Conservation (phyloP, 2,888 invertebrate species). For the Endotricha flammealis region DNA sequence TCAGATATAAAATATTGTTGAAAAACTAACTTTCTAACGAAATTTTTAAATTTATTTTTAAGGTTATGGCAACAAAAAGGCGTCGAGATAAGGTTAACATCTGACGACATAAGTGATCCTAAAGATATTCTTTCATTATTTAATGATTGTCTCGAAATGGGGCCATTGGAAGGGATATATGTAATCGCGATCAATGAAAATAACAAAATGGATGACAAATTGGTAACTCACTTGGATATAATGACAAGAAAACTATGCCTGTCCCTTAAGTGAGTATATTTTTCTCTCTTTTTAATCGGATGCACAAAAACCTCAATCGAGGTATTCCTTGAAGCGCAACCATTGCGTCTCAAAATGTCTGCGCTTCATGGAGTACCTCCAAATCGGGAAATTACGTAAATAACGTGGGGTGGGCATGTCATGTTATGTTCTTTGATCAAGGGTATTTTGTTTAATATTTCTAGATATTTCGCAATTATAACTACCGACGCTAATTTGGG, state of each 20-base stretch:
- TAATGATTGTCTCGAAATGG: slow-evolving; percentile 20
- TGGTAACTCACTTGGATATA: slow-evolving; percentile 27
- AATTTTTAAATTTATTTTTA: neutral
- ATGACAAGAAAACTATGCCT: slow-evolving; percentile 30
- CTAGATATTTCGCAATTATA: slow-evolving; percentile 19
- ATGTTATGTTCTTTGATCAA: neutral
- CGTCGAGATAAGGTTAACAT: slow-evolving; percentile 16
- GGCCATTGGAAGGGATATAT: slow-evolving; percentile 31
- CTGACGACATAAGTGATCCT: slow-evolving; percentile 13
- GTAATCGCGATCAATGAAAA: slow-evolving; percentile 15
- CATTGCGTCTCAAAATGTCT: too few relatives aligned
- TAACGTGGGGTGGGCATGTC: too few relatives aligned
- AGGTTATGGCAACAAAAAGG: slow-evolving; percentile 19
- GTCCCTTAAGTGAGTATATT: slow-evolving; percentile 28
- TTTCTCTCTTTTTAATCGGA: neutral
- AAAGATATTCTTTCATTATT: slow-evolving; percentile 20
- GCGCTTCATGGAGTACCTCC: too few relatives aligned
- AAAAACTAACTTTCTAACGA: too few relatives aligned
- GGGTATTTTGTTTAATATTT: slow-evolving; percentile 10
- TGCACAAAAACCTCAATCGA: too few relatives aligned
- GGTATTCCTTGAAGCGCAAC: too few relatives aligned
- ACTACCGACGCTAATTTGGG: slow-evolving; percentile 15
- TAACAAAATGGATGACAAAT: slow-evolving; percentile 14
- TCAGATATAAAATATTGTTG: too few relatives aligned
- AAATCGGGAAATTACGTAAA: too few relatives aligned